Base-by-base conservation (phyloP, 2,113 vertebrate genomes). In the Solea senegalensis region DNA sequence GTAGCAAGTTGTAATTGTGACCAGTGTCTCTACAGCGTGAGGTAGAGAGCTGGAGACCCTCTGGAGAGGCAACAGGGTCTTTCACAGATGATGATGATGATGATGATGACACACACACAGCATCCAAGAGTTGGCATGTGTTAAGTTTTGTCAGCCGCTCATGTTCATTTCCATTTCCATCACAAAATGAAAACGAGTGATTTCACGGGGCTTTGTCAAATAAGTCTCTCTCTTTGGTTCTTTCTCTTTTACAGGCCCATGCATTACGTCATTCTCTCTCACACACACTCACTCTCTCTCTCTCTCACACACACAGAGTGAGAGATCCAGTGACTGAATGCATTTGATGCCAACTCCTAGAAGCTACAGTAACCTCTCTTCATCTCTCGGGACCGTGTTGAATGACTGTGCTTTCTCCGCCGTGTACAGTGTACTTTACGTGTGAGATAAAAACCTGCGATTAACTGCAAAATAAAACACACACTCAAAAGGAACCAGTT, bases 21-120 rank as follows among this genome's bases (percentile, higher is more conserved):
- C 84, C 92, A 93, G 92, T 91, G 91, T 93, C 92, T 93, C 90
- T 91, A 92, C 91, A 88, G 85, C 87, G 49, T 90, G 92, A 94
- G 93, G 91, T 92, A 89, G 87, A 91, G 91, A 87, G 89, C 92
- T 88, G 89, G 78, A 90, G 87, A 91, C 84, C 79, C 75, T 65
- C 74, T 44, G 77, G 50, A 83, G 69, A 82, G 89, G 88, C 85
- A 90, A 89, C 86, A 76, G 83, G 79, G 78, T 88, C 84, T 81
- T 79, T 86, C 78, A 80, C 81, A 85, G 82, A 67, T 79, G 79
- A 90, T 83, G 78, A 59, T 81, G 79, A 90, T 83, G 78, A 59
- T 81, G 82, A 72, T 53, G 9, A 49, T 46, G 57, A 78, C 66
- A 78, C 73, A 67, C 68, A 74, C 68, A 59, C 57, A 54, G 68